Percentiles rank a stretch among this genome's conserved stretches.
Evolutionary conservation across 2,888 invertebrate species (phyloP).

Genomic region (Lepas anatifera): DNA sequence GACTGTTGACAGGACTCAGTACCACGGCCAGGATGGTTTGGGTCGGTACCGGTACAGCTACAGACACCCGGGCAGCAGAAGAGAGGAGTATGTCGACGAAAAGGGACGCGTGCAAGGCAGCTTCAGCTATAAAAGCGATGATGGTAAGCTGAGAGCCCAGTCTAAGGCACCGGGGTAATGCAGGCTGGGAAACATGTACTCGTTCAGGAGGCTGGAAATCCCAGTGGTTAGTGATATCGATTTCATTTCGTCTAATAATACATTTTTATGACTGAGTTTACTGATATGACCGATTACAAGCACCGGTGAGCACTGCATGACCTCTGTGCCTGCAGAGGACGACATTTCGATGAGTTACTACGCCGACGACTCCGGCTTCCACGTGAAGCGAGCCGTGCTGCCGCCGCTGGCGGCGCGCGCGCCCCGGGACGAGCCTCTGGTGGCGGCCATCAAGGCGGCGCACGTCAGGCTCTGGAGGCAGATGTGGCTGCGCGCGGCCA

Average conservation of each 20-base stretch:
- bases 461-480: not conserved
- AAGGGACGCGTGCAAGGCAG: not conserved
- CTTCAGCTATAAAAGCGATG: not conserved
- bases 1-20: not conserved
- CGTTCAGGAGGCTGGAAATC: no score
- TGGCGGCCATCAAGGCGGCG: slow-evolving; percentile 6
- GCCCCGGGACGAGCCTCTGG: not conserved
- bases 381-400: not conserved
- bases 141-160: no score
- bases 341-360: not conserved
- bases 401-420: not conserved
- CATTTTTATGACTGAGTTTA: no score
- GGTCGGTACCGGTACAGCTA: slow-evolving; percentile 5
- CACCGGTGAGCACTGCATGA: no score
- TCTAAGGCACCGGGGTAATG: no score
- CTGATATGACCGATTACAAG: no score
- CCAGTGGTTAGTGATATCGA: no score
- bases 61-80: not conserved
- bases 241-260: no score
- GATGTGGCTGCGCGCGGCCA: not conserved
- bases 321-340: not conserved
- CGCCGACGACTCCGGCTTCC: not conserved
- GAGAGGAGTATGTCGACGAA: not conserved
- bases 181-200: no score
- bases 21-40: not conserved